Percentiles rank a stretch among this genome's conserved stretches.
phyloP scores from a whole-genome alignment of 2,888 invertebrate genomes.

The Rambutsinella grinnellia region DNA sequence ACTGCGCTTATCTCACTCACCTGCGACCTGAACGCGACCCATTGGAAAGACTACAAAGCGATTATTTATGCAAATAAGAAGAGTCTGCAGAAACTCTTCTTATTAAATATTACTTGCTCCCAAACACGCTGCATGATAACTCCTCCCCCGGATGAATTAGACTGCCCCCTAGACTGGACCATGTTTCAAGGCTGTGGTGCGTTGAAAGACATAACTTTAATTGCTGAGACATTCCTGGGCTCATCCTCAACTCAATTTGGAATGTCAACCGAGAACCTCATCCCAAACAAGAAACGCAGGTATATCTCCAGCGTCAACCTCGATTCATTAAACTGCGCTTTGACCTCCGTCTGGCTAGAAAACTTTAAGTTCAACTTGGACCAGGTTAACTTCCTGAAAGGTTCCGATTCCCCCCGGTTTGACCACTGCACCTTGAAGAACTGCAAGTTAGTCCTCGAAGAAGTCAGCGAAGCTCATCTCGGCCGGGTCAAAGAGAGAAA shows the following conservation, averaged over 20 bases:
- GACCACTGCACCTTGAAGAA: constrained; percentile 42
- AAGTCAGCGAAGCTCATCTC: constrained; percentile 19
- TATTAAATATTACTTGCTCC: constrained; percentile 27
- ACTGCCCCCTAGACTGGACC: constrained; percentile 39
- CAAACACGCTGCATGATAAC: neutral
- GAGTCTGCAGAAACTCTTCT: constrained; percentile 27
- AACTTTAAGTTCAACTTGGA: constrained; percentile 28
- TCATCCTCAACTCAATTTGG: neutral
- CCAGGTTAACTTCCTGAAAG: constrained; percentile 1
- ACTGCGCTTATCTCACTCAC: constrained; percentile 32
- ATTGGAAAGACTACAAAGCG: constrained; percentile 47
- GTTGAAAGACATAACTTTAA: constrained; percentile 34
- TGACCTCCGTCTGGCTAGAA: constrained; percentile 33
- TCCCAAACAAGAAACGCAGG: neutral
- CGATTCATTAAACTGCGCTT: neutral
- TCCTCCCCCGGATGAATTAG: neutral
- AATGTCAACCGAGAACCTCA: neutral
- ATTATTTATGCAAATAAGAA: constrained; percentile 26
- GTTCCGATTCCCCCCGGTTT: constrained; percentile 7
- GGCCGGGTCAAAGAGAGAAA: constrained; percentile 21
- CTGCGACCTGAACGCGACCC: constrained; percentile 44
- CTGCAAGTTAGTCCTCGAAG: constrained; percentile 13
- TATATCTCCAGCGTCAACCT: constrained; percentile 19
- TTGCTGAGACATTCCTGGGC: constrained; percentile 38
- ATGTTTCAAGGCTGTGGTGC: constrained; percentile 35